Percentiles rank a stretch among this genome's conserved stretches.
Conservation (phyloP, 2,888 invertebrate genomes). For the Heliconius ethilla region DNA sequence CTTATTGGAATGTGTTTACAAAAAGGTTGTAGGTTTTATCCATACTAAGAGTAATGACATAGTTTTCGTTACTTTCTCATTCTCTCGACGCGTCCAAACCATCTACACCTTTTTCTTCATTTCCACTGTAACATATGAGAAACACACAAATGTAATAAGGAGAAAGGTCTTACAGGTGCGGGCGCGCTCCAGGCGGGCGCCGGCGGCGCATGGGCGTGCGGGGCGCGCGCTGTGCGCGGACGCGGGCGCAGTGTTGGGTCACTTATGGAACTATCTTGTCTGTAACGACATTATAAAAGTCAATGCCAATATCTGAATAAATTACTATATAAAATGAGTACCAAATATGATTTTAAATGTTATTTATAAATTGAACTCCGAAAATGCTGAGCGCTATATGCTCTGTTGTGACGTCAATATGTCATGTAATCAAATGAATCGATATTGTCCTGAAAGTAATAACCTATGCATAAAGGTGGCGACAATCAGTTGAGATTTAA, state of each 20-base stretch:
- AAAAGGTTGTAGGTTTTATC: no score
- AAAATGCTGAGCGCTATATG: not conserved
- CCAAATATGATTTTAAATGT: not conserved
- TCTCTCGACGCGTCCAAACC: no score
- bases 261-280: not conserved
- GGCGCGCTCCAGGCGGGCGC: not conserved
- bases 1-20: no score
- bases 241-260: not conserved
- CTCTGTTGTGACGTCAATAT: not conserved
- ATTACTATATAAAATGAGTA: not conserved
- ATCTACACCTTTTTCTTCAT: no score
- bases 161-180: not conserved
- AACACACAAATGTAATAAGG: not conserved
- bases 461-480: no score
- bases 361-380: not conserved
- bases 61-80: no score
- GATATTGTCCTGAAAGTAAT: not conserved
- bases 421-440: not conserved
- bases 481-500: no score
- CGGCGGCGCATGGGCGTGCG: slow-evolving; percentile 68
- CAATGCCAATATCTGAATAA: not conserved
- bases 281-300: not conserved
- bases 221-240: slow-evolving; percentile 61
- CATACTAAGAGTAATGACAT: no score
- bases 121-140: no score